A percentile compares a stretch with the other conserved stretches of the same genome.
phyloP scores from a whole-genome alignment of 2,888 invertebrate genomes.

The Sthenelais limicola region DNA sequence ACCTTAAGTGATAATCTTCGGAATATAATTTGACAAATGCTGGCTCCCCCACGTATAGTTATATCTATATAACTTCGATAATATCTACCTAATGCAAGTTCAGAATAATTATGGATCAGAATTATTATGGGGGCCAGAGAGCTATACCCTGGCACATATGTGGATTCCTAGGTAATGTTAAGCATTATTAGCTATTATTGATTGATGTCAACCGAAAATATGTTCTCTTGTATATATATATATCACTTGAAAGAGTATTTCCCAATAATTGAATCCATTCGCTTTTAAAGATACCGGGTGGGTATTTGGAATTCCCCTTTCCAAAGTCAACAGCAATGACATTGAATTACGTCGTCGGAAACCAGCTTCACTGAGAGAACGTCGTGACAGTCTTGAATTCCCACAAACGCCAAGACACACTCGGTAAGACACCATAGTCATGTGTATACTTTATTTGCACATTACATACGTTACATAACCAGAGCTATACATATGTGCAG shows the following conservation, averaged over 20 bases:
- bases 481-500: no score
- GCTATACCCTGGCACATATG: not conserved
- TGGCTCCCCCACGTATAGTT: no score
- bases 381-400: constrained; percentile 51
- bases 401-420: constrained; percentile 20
- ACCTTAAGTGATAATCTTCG: not conserved
- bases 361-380: constrained; percentile 55
- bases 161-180: no score
- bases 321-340: constrained; percentile 89
- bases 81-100: not conserved
- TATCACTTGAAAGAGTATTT: no score
- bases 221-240: no score
- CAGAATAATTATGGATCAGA: no score
- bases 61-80: not conserved
- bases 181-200: no score
- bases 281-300: constrained; percentile 77
- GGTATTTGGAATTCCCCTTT: constrained; percentile 88
- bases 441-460: no score
- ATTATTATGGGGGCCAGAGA: no score
- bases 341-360: constrained; percentile 73
- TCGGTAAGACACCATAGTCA: constrained; percentile 16
- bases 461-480: no score
- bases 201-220: no score
- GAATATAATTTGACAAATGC: no score
- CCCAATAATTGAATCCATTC: not conserved